Evolutionary conservation across 2,113 vertebrate species (phyloP), one percentile per base, ranked within the genome.

Genomic region (Lipotes vexillifer): DNA sequence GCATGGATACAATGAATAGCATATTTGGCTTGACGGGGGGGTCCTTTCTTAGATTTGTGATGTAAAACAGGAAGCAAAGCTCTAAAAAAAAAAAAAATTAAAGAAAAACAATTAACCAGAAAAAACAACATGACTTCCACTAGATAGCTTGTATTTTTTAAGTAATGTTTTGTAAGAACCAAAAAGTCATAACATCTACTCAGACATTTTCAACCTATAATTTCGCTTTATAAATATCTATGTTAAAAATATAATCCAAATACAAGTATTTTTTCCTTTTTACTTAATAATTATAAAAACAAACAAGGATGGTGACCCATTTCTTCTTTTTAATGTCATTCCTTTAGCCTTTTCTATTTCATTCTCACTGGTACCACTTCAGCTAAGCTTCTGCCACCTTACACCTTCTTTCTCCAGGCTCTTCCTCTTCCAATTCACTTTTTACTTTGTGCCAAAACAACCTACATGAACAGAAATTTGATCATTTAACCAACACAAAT

Each of bases 1-100:
- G 99, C 99, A 97, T 99, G 99, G 96, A 99, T 99, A 97, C 99
- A 99, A 98, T 99, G 99, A 98, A 99, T 99, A 96, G 99, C 99
- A 66, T 99, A 99, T 98, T 99, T 99, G 98, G 99, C 99, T 98
- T 99, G 99, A 77, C 99, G 99, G 83, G 99, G 99, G 2, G 99
- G 99, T 92, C 99, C 99, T 97, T 99, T 99, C 98, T 99, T 99
- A 96, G 99, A 99, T 98, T 99, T 99, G 96, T 99, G 99, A 98
- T 99, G 99, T 95, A 99, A 98, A 96, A 99, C 99, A 44, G 99
- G 99, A 98, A 99, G 99, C 97, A 99, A 98, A 96, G 99, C 99
- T 97, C 99, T 99, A 84, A 77, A 97, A 97, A 95, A 97, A 97
- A 97, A 94, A 9, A 33, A 38, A 89, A 86, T 49, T 2, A 81